phyloP scores from a whole-genome alignment of 2,113 vertebrate genomes.

The Empidonax alnorum region DNA sequence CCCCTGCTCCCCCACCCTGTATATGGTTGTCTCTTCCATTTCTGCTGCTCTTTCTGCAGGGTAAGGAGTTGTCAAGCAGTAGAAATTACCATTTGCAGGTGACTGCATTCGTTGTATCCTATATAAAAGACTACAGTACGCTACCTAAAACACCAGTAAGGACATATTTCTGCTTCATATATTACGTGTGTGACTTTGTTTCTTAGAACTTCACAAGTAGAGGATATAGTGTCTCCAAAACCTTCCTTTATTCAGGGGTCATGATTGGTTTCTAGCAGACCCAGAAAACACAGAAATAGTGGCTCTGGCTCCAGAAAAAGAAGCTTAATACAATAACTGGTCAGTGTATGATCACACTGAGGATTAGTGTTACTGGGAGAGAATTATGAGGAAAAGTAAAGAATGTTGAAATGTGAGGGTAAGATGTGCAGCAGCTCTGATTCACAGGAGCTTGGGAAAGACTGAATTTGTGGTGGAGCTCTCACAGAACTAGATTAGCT shows the following conservation, averaged over 20 bases:
- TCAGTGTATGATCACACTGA: neutral
- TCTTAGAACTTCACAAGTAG: neutral
- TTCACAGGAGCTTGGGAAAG: neutral
- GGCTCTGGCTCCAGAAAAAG: neutral
- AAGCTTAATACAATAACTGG: neutral
- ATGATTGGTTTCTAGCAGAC: neutral
- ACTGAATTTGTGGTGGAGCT: neutral
- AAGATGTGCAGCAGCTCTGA: neutral
- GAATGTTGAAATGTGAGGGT: neutral
- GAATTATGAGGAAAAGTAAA: neutral
- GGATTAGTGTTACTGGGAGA: neutral
- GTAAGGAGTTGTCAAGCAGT: neutral
- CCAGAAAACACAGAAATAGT: neutral
- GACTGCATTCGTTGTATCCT: neutral
- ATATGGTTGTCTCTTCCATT: neutral
- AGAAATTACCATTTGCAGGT: neutral
- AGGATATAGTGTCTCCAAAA: neutral
- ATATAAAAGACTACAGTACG: neutral
- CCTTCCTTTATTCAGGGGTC: neutral
- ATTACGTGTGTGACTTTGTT: neutral
- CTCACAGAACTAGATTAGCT: neutral
- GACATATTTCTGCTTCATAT: neutral
- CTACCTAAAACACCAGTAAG: neutral
- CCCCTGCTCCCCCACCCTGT: no score
- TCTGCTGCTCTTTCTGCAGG: neutral